Evolutionary conservation across 37 sponge, comb jelly and placozoan species (phyloP), one percentile per base, ranked within the genome.

Genomic region (Agelas oroides): DNA sequence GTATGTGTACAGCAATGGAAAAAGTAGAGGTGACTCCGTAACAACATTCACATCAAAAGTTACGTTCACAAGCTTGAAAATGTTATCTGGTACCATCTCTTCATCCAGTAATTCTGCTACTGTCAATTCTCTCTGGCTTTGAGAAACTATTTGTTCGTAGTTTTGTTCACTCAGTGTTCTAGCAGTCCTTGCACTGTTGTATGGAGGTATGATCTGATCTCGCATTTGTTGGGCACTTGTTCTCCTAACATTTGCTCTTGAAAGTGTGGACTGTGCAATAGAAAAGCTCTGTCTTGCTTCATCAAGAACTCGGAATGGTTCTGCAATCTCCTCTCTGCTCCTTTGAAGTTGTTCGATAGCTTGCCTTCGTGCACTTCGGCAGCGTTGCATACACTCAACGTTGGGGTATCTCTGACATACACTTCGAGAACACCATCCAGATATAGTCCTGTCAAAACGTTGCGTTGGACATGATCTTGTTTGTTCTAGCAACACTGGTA

Each of bases 141-240:
- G 46, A 12, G 46, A 46, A 46, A 46, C 6, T 46, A 46, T 8
- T 8, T 46, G 46, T 8, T 46, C 46, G 46, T 33, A 31, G 69
- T 67, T 67, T 27, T 33, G 31, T 34, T 30, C 5, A 25, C 69
- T 67, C 19, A 67, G 31, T 67, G 8, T 6, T 31, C 31, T 67
- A 6, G 69, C 69, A 25, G 28, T 32, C 34, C 20, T 27, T 33
- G 69, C 69, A 33, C 69, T 25, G 31, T 67, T 27, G 35, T 67
- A 67, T 8, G 69, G 33, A 27, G 31, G 69, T 19, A 67, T 32
- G 34, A 67, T 67, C 35, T 67, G 69, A 28, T 67, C 69, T 28
- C 69, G n/a, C 69, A 67, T 67, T 3, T 33, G 69, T 34, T 67
- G 69, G 20, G 69, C 69, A 31, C 28, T 67, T 3, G 6, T 46